Evolutionary conservation across 2,113 vertebrate species (phyloP).

Genomic region (Natator depressus): DNA sequence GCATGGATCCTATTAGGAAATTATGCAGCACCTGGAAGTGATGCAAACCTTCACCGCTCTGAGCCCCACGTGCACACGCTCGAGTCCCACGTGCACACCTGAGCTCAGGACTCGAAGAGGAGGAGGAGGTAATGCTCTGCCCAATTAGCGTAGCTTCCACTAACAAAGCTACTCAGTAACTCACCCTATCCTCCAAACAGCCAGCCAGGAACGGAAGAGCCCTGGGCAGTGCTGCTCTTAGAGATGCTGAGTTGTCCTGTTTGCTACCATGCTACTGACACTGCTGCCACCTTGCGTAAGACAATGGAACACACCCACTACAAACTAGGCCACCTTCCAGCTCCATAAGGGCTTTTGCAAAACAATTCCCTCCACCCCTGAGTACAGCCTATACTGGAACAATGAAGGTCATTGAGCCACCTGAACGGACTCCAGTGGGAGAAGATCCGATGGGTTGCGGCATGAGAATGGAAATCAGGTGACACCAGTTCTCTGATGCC

Average conservation of each 20-base stretch:
- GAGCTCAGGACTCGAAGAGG: neutral
- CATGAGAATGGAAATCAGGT: neutral
- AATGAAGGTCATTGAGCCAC: neutral
- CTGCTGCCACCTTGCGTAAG: neutral
- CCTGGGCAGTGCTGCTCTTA: neutral
- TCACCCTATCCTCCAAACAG: fast-evolving
- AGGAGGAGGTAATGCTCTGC: neutral
- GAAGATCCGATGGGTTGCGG: neutral
- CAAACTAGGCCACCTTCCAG: neutral
- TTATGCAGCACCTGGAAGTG: fast-evolving
- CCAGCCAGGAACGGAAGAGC: too few relatives aligned
- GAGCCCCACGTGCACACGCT: neutral
- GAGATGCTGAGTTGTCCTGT: neutral
- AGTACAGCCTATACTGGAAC: neutral
- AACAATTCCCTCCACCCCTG: neutral
- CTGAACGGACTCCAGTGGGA: neutral
- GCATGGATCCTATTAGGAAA: constrained; percentile 24
- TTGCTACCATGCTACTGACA: neutral
- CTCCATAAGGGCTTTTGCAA: neutral
- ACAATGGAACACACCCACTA: neutral
- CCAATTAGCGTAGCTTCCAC: neutral
- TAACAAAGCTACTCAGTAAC: neutral
- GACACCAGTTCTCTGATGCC: neutral
- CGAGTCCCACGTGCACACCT: neutral
- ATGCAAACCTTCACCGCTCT: neutral